Evolutionary conservation across 2,888 invertebrate genomes (phyloP).

Genomic region (Copidosoma aretas): DNA sequence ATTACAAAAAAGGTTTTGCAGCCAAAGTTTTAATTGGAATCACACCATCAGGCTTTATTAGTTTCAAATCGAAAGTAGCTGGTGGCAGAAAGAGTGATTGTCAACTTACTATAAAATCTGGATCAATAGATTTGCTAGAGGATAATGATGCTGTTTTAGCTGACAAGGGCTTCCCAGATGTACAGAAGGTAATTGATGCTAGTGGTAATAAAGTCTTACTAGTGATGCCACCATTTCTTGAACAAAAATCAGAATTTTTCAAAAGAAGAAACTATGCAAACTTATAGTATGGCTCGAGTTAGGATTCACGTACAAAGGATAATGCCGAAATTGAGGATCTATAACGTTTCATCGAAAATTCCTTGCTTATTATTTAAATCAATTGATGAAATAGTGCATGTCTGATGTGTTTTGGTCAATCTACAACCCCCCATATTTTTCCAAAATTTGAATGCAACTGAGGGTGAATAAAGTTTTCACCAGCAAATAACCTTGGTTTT

Average conservation of each 20-base stretch:
- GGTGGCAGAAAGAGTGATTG: slow-evolving; percentile 41
- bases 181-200: slow-evolving; percentile 27
- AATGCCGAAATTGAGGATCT: slow-evolving; percentile 36
- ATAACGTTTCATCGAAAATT: slow-evolving; percentile 34
- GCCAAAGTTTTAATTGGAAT: slow-evolving; percentile 42
- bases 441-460: neutral
- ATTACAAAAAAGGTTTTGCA: slow-evolving; percentile 17
- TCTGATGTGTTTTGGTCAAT: slow-evolving; percentile 40
- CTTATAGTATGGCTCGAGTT: slow-evolving; percentile 11
- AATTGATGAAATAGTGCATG: slow-evolving; percentile 35
- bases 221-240: slow-evolving; percentile 28
- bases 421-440: slow-evolving; percentile 34
- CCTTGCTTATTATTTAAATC: slow-evolving; percentile 19
- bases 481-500: neutral
- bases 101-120: slow-evolving; percentile 41
- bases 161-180: slow-evolving; percentile 42
- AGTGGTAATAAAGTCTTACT: slow-evolving; percentile 27
- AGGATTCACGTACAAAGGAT: slow-evolving; percentile 27
- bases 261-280: slow-evolving; percentile 12
- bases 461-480: neutral
- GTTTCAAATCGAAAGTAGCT: slow-evolving; percentile 38
- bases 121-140: slow-evolving; percentile 37
- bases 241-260: slow-evolving; percentile 12
- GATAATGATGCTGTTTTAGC: slow-evolving; percentile 39
- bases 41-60: slow-evolving; percentile 42